Conservation (phyloP, 2,888 invertebrate genomes). For the Synergus laeviventris region DNA sequence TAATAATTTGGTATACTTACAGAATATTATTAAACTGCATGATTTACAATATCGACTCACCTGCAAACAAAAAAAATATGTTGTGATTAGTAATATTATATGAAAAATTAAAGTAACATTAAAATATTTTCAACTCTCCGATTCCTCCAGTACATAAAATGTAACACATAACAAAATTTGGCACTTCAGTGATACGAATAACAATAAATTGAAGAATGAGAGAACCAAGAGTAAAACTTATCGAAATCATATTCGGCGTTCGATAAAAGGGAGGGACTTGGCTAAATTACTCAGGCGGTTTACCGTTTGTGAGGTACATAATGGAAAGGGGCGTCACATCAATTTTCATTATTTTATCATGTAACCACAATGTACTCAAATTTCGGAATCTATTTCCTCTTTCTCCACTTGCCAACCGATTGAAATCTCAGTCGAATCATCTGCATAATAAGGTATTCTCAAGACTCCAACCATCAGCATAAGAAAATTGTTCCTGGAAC, state of each 20-base stretch:
- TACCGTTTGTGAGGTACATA: background rate
- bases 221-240: background rate
- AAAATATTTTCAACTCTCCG: too few species aligned
- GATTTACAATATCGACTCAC: background rate
- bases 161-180: background rate
- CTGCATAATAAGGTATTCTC: background rate
- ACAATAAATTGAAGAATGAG: background rate
- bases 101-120: background rate
- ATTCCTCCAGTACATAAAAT: background rate
- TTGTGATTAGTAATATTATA: background rate
- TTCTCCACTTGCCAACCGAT: conserved; percentile 12
- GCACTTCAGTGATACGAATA: background rate
- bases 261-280: conserved; percentile 16
- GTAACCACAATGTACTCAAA: background rate
- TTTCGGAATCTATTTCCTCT: background rate
- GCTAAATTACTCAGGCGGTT: conserved; percentile 13
- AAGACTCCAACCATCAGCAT: background rate
- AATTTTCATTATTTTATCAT: conserved; percentile 31
- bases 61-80: background rate
- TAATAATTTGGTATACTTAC: background rate
- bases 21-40: background rate
- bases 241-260: background rate
- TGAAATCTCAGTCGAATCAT: background rate
- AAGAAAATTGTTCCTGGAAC: background rate
- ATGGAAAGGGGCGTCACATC: background rate